Evolutionary conservation across 2,113 vertebrate species (phyloP).

Genomic region (Pterophyllum scalare): DNA sequence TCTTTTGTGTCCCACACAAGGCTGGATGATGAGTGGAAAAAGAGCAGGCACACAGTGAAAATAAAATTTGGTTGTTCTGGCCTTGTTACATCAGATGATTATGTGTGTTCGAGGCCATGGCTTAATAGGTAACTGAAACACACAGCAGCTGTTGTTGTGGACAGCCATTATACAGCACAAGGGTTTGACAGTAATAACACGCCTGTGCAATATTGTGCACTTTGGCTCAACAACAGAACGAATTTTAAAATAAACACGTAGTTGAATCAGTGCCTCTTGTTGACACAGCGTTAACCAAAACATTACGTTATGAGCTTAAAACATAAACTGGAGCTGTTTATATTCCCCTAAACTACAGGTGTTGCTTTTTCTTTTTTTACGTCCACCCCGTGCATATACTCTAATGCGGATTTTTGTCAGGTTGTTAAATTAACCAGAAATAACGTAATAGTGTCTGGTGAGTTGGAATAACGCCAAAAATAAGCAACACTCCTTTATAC

Average conservation of each 20-base stretch:
- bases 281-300: slow-evolving; percentile 18
- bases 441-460: slow-evolving; percentile 37
- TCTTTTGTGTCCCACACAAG: slow-evolving; percentile 42
- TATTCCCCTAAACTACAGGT: neutral
- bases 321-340: neutral
- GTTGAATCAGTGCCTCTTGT: slow-evolving; percentile 23
- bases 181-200: slow-evolving; percentile 19
- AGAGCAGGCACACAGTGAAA: slow-evolving; percentile 25
- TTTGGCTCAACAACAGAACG: slow-evolving; percentile 11
- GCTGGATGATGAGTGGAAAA: slow-evolving; percentile 43
- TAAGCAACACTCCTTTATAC: slow-evolving; percentile 58
- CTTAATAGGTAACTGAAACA: slow-evolving; percentile 51
- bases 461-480: slow-evolving; percentile 51
- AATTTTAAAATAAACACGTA: slow-evolving; percentile 18
- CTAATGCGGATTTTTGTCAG: slow-evolving; percentile 17
- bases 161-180: slow-evolving; percentile 25
- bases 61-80: slow-evolving; percentile 54
- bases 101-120: slow-evolving; percentile 45
- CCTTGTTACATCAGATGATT: slow-evolving; percentile 55
- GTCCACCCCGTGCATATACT: slow-evolving; percentile 12
- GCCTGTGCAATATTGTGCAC: slow-evolving; percentile 31
- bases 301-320: slow-evolving; percentile 10
- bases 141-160: slow-evolving; percentile 45
- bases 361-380: slow-evolving; percentile 17
- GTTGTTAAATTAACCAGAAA: slow-evolving; percentile 21